Base-by-base conservation (phyloP, 2,888 invertebrate genomes). In the Drosophila monieri region DNA sequence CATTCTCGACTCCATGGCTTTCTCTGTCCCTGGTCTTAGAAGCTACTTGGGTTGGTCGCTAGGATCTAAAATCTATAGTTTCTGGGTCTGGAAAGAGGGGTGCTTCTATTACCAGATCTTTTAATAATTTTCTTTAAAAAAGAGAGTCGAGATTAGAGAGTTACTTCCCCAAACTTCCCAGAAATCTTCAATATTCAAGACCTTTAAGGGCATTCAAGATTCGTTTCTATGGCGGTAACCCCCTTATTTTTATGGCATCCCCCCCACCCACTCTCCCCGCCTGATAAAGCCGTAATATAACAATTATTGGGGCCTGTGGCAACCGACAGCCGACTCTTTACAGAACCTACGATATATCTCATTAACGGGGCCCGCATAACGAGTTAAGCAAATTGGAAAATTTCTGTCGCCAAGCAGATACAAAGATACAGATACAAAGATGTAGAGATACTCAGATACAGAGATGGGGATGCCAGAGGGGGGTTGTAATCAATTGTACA, bases 341-440 rank as follows among this genome's bases (percentile, higher is more conserved):
- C 32, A 25, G 23, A 41, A 32, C 53, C 30, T 35, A 41, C 47
- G 49, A 52, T 54, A 47, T 51, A 56, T 70, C 73, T 84, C 54
- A 84, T 84, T 84, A 84, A 73, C 86, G 69, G 30, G 51, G 30
- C 43, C 27, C 58, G 59, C 59, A 69, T 84, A 84, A 84, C 77
- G 61, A 72, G 62, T 56, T 84, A 73, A 74, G 52, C 66, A 86
- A 84, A 84, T 84, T 79, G 80, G 76, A 84, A 76, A 80, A 77
- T 76, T 77, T 78, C 66, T 57, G 65, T 64, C 44, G 69, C 61
- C 51, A 32, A 9, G 21, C 10, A 12, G 10, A 12, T 35, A 35
- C 6, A 6, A 6, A 14, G 23, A 61, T 47, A 47, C 14, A 15
- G 61, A 39, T 60, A 61, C 23, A 32, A 6, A 32, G 14, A 35